Evolutionary conservation across 2,797 vertebrate genomes (phyloP).

Genomic region (Ispidina picta): DNA sequence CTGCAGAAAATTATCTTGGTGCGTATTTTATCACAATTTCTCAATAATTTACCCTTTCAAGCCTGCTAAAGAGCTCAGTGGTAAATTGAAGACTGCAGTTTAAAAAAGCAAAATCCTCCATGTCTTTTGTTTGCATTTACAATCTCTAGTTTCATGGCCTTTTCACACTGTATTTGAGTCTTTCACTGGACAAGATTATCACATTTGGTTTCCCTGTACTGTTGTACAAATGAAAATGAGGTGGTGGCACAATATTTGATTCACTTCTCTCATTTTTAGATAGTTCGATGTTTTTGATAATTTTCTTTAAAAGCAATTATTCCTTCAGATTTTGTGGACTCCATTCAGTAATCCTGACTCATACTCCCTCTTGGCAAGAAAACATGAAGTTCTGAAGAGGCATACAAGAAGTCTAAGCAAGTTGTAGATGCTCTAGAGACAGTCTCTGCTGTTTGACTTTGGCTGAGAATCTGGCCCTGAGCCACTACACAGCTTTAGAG

Average conservation of each 20-base stretch:
- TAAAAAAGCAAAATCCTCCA: not conserved
- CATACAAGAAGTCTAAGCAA: not conserved
- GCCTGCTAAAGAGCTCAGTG: not conserved
- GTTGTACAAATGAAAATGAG: not conserved
- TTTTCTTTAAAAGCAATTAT: not conserved
- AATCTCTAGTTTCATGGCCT: not conserved
- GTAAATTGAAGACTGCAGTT: not conserved
- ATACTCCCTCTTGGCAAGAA: not conserved
- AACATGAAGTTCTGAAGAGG: not conserved
- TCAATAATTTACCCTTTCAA: not conserved
- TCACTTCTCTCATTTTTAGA: conserved; percentile 6
- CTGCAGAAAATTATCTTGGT: no score
- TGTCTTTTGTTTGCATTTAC: not conserved
- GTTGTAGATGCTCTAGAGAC: not conserved
- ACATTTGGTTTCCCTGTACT: conserved; percentile 52
- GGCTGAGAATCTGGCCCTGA: not conserved
- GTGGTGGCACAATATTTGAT: not conserved
- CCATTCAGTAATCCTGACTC: not conserved
- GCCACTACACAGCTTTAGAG: not conserved
- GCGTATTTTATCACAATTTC: not conserved
- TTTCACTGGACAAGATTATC: conserved; percentile 35
- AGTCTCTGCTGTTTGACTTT: not conserved
- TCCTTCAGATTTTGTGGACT: not conserved
- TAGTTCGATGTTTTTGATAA: not conserved
- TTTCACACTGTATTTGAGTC: not conserved